Conservation (phyloP, 2,113 vertebrate genomes). For the Balaeniceps rex region DNA sequence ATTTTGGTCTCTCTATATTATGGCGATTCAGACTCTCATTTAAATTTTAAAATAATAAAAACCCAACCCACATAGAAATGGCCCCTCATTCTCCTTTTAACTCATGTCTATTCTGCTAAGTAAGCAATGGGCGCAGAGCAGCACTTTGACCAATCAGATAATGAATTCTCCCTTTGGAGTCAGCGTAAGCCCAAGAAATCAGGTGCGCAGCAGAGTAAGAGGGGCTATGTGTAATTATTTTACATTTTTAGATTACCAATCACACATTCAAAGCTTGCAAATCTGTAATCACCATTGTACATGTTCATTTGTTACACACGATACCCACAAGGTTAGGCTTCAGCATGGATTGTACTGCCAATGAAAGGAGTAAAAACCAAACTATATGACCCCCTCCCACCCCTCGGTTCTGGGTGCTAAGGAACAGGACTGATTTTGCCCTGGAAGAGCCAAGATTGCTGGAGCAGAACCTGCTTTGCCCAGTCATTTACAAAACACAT, state of each 20-base stretch:
- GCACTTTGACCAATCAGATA: neutral
- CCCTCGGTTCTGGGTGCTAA: neutral
- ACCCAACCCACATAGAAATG: neutral
- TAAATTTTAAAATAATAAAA: conserved; percentile 54
- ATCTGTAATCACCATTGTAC: neutral
- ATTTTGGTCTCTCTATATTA: conserved; percentile 64
- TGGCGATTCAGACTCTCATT: conserved; percentile 52
- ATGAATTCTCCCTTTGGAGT: neutral
- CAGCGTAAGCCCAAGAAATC: neutral
- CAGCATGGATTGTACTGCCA: neutral
- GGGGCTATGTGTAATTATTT: neutral
- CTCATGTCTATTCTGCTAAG: neutral
- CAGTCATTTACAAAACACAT: neutral
- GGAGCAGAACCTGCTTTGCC: neutral
- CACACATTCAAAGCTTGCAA: neutral
- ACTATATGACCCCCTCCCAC: neutral
- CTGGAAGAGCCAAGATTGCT: neutral
- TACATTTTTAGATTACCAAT: neutral
- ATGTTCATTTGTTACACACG: neutral
- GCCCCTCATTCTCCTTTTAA: neutral
- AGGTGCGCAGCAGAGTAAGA: neutral
- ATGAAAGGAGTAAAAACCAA: neutral
- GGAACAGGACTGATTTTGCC: neutral
- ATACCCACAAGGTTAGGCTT: neutral
- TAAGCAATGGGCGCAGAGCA: conserved; percentile 12